phyloP scores from a whole-genome alignment of 2,888 invertebrate genomes.

The Liodrosophila aerea region DNA sequence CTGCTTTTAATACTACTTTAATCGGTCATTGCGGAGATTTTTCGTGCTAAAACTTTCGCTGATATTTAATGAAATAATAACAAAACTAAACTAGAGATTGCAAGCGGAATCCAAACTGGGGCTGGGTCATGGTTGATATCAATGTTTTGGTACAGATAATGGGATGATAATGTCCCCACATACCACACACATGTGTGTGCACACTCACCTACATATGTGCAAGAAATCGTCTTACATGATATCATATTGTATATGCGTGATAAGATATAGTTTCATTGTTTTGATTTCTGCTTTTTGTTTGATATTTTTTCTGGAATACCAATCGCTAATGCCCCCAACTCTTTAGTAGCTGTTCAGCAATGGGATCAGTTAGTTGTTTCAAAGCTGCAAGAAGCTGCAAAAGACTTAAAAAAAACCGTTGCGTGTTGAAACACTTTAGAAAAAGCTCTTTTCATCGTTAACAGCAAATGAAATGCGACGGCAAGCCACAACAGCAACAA shows the following conservation, averaged over 20 bases:
- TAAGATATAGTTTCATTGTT: slow-evolving; percentile 63
- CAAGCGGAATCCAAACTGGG: slow-evolving; percentile 16
- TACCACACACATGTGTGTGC: slow-evolving; percentile 14
- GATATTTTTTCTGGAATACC: slow-evolving; percentile 30
- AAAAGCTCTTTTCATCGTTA: slow-evolving; percentile 22
- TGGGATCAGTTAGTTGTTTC: slow-evolving; percentile 43
- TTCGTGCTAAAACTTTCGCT: slow-evolving; percentile 39
- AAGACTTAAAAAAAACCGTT: neutral
- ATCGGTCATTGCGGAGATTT: slow-evolving; percentile 56
- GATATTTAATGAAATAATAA: neutral
- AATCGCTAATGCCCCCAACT: slow-evolving; percentile 38
- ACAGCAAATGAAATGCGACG: slow-evolving; percentile 10
- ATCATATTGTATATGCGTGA: slow-evolving; percentile 58
- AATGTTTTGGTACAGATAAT: slow-evolving; percentile 58
- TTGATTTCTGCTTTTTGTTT: slow-evolving; percentile 10
- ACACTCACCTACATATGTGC: slow-evolving; percentile 1
- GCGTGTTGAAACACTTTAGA: slow-evolving; percentile 22
- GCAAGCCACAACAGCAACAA: slow-evolving; percentile 7
- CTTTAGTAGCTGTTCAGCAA: slow-evolving; percentile 41
- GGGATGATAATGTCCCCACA: slow-evolving; percentile 57
- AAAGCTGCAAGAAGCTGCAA: slow-evolving; percentile 19
- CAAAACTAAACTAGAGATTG: slow-evolving; percentile 19
- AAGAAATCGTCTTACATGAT: slow-evolving; percentile 62
- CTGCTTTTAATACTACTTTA: slow-evolving; percentile 28
- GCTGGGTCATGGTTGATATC: slow-evolving; percentile 69